phyloP scores from a whole-genome alignment of 2,888 invertebrate species.

The Drymonia ruficornis region DNA sequence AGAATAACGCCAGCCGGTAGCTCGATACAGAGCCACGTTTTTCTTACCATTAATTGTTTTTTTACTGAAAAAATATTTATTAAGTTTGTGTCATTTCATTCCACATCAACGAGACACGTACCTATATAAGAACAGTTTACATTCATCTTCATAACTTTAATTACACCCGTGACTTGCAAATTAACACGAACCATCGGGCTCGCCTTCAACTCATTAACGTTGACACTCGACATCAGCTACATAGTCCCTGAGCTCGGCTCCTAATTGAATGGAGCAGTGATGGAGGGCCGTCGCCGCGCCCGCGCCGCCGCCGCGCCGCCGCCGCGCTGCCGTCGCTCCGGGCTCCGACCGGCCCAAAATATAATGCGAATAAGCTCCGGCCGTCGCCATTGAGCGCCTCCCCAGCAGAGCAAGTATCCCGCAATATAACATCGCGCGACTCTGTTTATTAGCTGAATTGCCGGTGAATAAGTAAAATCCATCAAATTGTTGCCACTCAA shows the following conservation, averaged over 20 bases:
- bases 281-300: neutral
- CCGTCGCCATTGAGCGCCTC: neutral
- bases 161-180: neutral
- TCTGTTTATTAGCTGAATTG: constrained; percentile 2
- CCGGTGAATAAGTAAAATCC: constrained; percentile 4
- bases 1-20: neutral
- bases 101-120: neutral
- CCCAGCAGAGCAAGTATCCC: too few relatives aligned
- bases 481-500: neutral
- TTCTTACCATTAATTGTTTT: neutral
- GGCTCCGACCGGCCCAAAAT: too few relatives aligned
- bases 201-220: neutral
- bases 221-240: neutral
- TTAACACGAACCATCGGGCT: neutral
- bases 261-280: neutral
- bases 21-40: neutral
- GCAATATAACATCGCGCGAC: too few relatives aligned
- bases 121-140: too few relatives aligned
- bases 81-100: neutral
- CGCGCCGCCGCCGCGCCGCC: too few relatives aligned
- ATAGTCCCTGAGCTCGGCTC: neutral
- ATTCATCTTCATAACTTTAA: neutral
- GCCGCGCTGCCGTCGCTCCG: too few relatives aligned
- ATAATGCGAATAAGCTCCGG: neutral
- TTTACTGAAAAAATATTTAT: too few relatives aligned